Evolutionary conservation across 2,888 invertebrate species (phyloP).

Genomic region (Xanthia icteritia): DNA sequence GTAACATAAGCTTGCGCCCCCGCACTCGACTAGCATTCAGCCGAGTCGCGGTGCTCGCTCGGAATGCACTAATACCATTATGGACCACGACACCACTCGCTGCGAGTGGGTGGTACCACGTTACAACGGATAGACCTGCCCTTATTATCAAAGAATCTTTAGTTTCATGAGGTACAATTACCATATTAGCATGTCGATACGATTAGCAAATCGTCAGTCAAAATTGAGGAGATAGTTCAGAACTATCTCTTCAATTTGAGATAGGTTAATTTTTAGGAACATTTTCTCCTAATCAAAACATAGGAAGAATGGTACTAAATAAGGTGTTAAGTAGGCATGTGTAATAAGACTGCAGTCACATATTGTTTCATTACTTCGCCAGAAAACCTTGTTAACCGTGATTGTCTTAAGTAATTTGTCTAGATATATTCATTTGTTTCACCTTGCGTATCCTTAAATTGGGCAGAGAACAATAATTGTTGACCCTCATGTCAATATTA

Average conservation of each 20-base stretch:
- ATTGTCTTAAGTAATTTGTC: slow-evolving; percentile 6
- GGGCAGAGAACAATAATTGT: not conserved
- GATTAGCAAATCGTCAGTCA: too few species aligned
- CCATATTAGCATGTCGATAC: slow-evolving; percentile 5
- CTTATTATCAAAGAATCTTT: not conserved
- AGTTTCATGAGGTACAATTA: not conserved
- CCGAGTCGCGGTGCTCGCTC: slow-evolving; percentile 45
- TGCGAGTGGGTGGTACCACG: slow-evolving; percentile 76
- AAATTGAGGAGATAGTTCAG: not conserved
- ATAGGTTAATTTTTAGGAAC: not conserved
- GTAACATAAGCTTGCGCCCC: slow-evolving; percentile 58
- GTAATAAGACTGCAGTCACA: not conserved
- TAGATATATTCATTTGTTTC: slow-evolving; percentile 29
- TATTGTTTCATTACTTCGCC: slow-evolving; percentile 6
- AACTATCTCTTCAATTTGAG: not conserved
- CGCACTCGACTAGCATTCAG: slow-evolving; percentile 53
- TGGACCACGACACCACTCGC: slow-evolving; percentile 74
- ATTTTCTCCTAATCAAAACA: not conserved
- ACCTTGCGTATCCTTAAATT: slow-evolving; percentile 41
- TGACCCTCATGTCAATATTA: slow-evolving; percentile 36
- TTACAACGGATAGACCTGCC: slow-evolving; percentile 69
- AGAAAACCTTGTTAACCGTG: slow-evolving; percentile 6
- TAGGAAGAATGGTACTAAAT: not conserved
- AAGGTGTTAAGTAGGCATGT: not conserved
- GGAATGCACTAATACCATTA: slow-evolving; percentile 85